These are phyloP conservation scores for Bombus breviceps DNA, from an alignment of 1,140 invertebrate species.

Conservation along the genomic window DNA sequence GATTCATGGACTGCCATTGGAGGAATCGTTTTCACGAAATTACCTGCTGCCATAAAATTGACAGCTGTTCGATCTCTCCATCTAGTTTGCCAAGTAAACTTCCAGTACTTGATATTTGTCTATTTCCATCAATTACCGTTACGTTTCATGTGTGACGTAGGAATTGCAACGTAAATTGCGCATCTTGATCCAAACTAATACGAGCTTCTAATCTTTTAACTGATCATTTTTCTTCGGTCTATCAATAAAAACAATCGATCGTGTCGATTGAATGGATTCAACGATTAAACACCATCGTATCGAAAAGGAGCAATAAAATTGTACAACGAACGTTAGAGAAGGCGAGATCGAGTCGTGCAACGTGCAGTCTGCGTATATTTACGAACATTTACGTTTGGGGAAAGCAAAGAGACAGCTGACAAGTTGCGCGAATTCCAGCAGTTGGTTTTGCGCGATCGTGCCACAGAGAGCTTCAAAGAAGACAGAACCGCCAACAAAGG, in stretches of 20 bases:
- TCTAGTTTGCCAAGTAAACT: not conserved
- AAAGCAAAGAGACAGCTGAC: not conserved
- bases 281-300: too few species aligned
- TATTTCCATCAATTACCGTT: not conserved
- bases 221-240: too few species aligned
- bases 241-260: too few species aligned
- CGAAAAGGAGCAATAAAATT: too few species aligned
- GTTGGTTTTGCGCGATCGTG: not conserved
- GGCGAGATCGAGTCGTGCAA: not conserved
- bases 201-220: not conserved
- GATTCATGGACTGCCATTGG: slow-evolving; percentile 21
- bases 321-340: too few species aligned
- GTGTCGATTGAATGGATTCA: too few species aligned
- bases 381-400: not conserved
- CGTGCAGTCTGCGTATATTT: not conserved
- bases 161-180: not conserved
- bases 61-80: slow-evolving; percentile 6
- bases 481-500: not conserved
- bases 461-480: not conserved
- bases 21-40: not conserved
- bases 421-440: not conserved
- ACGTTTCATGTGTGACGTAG: not conserved
- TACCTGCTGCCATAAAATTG: slow-evolving; percentile 23
- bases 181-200: not conserved
- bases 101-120: not conserved